These are phyloP conservation scores for Emydura subglobosa DNA, from an alignment of 2,113 vertebrate species.

Conservation along the genomic window DNA sequence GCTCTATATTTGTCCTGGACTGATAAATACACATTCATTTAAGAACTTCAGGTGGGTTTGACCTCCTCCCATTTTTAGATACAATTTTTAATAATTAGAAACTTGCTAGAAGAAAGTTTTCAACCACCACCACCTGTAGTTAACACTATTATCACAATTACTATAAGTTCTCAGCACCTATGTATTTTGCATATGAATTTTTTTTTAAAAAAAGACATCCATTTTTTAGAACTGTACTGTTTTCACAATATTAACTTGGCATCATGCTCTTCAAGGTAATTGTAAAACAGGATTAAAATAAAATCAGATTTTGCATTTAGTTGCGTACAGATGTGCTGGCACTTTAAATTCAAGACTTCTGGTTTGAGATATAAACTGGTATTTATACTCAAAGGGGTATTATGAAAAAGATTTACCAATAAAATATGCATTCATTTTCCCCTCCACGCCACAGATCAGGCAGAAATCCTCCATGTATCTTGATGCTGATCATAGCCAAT, in stretches of 20 bases:
- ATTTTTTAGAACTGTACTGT: background rate
- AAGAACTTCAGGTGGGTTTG: background rate
- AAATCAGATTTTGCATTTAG: background rate
- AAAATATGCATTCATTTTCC: accelerated
- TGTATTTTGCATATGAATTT: too few species aligned
- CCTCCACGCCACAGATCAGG: background rate
- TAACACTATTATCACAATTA: background rate
- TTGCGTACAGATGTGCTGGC: background rate
- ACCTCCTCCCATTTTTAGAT: background rate
- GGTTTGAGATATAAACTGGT: background rate
- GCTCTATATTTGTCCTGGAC: background rate
- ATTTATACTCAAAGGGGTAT: background rate
- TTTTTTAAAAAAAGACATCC: accelerated
- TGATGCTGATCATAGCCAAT: background rate
- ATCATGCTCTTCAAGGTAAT: background rate
- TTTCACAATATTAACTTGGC: background rate
- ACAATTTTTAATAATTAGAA: background rate
- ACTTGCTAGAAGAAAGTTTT: constrained; percentile 9
- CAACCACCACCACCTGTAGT: background rate
- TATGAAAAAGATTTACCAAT: background rate
- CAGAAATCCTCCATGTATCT: background rate
- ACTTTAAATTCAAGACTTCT: background rate
- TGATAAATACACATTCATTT: background rate
- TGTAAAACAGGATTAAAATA: background rate
- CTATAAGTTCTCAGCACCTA: background rate